Conservation (phyloP, 2,888 invertebrate species). For the Athalia rosae region DNA sequence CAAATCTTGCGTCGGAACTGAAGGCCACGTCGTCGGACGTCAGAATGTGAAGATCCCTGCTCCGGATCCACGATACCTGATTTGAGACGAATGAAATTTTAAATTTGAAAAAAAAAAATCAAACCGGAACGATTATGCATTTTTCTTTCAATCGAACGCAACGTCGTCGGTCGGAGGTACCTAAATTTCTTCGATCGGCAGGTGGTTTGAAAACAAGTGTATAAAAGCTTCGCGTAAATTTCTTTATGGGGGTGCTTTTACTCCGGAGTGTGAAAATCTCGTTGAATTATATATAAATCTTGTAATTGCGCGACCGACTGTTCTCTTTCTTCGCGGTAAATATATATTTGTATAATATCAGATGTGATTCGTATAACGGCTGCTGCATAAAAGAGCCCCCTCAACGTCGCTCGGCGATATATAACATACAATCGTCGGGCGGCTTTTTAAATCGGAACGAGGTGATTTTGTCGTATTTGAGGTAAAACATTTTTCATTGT, state of each 20-base stretch:
- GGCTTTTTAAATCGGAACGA: neutral
- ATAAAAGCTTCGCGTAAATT: neutral
- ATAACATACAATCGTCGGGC: neutral
- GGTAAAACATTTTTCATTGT: constrained; percentile 25
- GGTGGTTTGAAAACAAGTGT: neutral
- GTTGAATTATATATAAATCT: neutral
- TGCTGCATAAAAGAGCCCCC: too few species aligned
- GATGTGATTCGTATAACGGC: neutral
- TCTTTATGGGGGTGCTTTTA: neutral
- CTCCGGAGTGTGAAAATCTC: neutral
- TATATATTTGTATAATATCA: neutral
- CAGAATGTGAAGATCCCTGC: constrained; percentile 82
- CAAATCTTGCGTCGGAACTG: constrained; percentile 82
- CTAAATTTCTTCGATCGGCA: neutral
- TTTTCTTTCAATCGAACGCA: too few species aligned
- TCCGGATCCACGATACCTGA: constrained; percentile 86
- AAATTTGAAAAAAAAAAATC: too few species aligned
- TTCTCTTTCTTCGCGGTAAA: neutral
- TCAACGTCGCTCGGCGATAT: too few species aligned
- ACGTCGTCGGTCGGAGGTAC: neutral
- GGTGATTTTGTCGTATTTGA: constrained; percentile 31
- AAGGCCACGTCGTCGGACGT: constrained; percentile 80
- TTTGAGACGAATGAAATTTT: too few species aligned
- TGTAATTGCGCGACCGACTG: constrained; percentile 9
- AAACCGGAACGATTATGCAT: too few species aligned